Conservation (phyloP, 2,113 vertebrate species). For the Clupea harengus region DNA sequence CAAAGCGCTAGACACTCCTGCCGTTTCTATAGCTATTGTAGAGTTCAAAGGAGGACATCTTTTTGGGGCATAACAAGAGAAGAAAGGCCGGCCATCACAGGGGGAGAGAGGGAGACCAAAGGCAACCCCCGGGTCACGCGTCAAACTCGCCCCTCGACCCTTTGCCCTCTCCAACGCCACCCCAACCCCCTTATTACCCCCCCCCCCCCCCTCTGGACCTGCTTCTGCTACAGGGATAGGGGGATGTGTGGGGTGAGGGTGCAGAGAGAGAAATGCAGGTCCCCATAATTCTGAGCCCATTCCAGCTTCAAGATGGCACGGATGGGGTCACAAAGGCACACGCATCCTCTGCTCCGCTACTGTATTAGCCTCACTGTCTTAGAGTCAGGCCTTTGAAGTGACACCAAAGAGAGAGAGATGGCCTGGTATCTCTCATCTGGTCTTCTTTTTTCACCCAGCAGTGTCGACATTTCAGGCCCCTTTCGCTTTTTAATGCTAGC, state of each 20-base stretch:
- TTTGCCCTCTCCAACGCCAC: conserved; percentile 10
- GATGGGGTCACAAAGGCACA: conserved; percentile 60
- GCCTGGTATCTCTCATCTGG: conserved; percentile 69
- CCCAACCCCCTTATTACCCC: background rate
- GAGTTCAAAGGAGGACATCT: conserved; percentile 73
- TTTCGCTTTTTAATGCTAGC: conserved; percentile 67
- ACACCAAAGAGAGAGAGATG: conserved; percentile 65
- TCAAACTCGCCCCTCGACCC: conserved; percentile 56
- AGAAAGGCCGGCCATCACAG: conserved; percentile 66
- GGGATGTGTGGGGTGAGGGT: background rate
- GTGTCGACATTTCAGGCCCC: conserved; percentile 71
- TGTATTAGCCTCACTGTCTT: conserved; percentile 66
- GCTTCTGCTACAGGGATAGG: background rate
- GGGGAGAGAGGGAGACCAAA: conserved; percentile 57
- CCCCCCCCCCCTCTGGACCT: conserved; percentile 34
- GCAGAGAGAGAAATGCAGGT: background rate
- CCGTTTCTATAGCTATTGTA: conserved; percentile 69
- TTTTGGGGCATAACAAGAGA: conserved; percentile 71
- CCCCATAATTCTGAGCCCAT: conserved; percentile 49
- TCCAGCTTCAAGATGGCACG: conserved; percentile 50
- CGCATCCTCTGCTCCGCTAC: conserved; percentile 59
- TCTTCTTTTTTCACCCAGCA: conserved; percentile 61
- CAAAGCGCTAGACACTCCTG: conserved; percentile 71
- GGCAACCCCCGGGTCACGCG: conserved; percentile 67
- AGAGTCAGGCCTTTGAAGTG: conserved; percentile 70